A percentile compares a stretch with the other conserved stretches of the same genome.
phyloP scores from a whole-genome alignment of 2,797 vertebrate species.

The Enteromius fasciolatus region DNA sequence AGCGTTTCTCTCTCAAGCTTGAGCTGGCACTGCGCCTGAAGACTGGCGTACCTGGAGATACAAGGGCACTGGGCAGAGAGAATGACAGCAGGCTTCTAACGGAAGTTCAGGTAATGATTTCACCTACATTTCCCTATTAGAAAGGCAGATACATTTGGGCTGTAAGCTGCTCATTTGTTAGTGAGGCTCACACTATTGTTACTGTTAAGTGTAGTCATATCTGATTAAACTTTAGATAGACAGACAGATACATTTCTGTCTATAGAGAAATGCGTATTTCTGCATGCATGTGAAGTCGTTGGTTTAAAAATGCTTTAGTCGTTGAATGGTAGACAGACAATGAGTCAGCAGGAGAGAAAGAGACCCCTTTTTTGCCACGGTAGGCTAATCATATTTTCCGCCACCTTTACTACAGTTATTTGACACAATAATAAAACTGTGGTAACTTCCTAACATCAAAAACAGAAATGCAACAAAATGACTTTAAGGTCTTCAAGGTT shows the following conservation, averaged over 20 bases:
- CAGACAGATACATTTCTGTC: background rate
- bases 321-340: background rate
- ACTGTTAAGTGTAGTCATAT: background rate
- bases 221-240: background rate
- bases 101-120: slow-evolving; percentile 8
- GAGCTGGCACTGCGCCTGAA: background rate
- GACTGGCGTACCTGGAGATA: background rate
- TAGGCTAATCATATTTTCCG: slow-evolving; percentile 2
- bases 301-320: background rate
- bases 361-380: background rate
- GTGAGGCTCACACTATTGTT: too few relatives aligned
- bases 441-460: background rate
- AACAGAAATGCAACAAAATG: background rate
- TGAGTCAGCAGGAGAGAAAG: background rate
- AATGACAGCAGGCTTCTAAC: slow-evolving; percentile 4
- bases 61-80: background rate
- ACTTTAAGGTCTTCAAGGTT: background rate
- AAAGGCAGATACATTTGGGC: background rate
- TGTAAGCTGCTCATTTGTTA: background rate
- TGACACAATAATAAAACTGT: background rate
- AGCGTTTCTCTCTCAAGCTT: background rate
- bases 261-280: background rate
- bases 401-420: background rate
- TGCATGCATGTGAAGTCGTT: background rate
- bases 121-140: background rate